Base-by-base conservation (phyloP, 2,888 invertebrate genomes). In the Brenthis ino region DNA sequence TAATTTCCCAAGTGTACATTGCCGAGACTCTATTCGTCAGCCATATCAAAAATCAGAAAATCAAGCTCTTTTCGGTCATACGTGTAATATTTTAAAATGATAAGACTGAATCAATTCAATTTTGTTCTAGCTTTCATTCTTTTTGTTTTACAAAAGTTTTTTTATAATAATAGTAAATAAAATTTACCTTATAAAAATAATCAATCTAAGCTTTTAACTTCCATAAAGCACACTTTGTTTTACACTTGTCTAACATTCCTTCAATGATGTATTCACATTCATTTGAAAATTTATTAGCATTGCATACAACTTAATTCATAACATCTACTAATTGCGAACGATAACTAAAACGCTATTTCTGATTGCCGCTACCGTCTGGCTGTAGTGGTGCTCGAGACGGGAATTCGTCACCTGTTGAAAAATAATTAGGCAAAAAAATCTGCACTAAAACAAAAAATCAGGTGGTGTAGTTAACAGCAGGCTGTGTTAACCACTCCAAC, bases 401-500 rank as follows among this genome's bases (percentile, higher is more conserved):
- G 83, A 88, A 88, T 90, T 91, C 92, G 92, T 92, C 92, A 92
- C 92, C 92, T 92, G 92, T 91, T 91, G 86, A 89, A 93, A 77
- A 93, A 93, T 93, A 93, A 93, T 93, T 93, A 93, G 93, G 91
- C 92, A 93, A 93, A 93, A 93, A 93, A 92, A 88, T 87, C 86
- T 78, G 85, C 81, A 85, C 81, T 82, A 89, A 88, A 91, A 92
- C 90, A 93, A 92, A 91, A 92, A 88, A 85, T 75, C 85, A 84
- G 88, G 88, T 87, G 89, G 85, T 83, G 85, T 79, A 72, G 85
- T 86, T 83, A 79, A 85, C 86, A 84, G 82, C 84, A 81, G 81
- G 83, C 83, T 87, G 87, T 88, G 87, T 85, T 85, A 84, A 82
- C 82, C 86, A 85, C 88, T 90, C 37, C 77, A 83, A 85, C 84